A percentile compares a stretch with the other conserved stretches of the same genome.
These are phyloP conservation scores for Drosophila cracens DNA, from an alignment of 2,888 invertebrate species.

Conservation along the genomic window DNA sequence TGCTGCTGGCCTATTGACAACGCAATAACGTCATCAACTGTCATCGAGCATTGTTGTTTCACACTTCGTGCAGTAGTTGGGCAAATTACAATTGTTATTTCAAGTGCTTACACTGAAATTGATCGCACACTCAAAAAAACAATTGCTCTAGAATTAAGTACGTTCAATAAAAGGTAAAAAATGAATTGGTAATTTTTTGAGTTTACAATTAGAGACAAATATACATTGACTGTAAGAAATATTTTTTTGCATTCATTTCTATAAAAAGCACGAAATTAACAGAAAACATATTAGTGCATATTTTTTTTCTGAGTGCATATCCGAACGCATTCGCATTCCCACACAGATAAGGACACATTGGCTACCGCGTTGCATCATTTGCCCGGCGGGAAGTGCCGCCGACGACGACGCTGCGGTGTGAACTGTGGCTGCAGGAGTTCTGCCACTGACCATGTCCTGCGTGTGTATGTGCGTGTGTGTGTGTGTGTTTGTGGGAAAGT, in stretches of 20 bases:
- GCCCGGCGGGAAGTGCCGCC: slow-evolving; percentile 34
- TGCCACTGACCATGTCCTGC: slow-evolving; percentile 15
- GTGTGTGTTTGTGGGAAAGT: slow-evolving; percentile 35
- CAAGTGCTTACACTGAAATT: slow-evolving; percentile 70
- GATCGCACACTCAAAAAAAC: slow-evolving; percentile 39
- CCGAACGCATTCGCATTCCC: slow-evolving; percentile 17
- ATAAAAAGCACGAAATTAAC: background rate
- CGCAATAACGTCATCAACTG: slow-evolving; percentile 74
- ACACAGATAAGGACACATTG: slow-evolving; percentile 11
- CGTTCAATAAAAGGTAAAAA: background rate
- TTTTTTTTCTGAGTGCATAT: slow-evolving; percentile 11
- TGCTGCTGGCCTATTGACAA: slow-evolving; percentile 46
- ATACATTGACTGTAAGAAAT: background rate
- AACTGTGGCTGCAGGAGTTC: slow-evolving; percentile 49
- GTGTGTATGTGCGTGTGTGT: background rate
- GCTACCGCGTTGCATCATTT: slow-evolving; percentile 32
- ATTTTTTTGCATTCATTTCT: background rate
- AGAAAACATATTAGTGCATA: background rate
- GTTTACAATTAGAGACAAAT: background rate
- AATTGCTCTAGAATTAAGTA: background rate
- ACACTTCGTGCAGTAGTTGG: slow-evolving; percentile 68
- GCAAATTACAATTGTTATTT: slow-evolving; percentile 73
- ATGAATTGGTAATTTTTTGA: background rate
- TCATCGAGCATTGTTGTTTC: slow-evolving; percentile 58
- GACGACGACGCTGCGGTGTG: slow-evolving; percentile 35